Evolutionary conservation across 2,797 vertebrate genomes (phyloP).

Genomic region (Takifugu rubripes): DNA sequence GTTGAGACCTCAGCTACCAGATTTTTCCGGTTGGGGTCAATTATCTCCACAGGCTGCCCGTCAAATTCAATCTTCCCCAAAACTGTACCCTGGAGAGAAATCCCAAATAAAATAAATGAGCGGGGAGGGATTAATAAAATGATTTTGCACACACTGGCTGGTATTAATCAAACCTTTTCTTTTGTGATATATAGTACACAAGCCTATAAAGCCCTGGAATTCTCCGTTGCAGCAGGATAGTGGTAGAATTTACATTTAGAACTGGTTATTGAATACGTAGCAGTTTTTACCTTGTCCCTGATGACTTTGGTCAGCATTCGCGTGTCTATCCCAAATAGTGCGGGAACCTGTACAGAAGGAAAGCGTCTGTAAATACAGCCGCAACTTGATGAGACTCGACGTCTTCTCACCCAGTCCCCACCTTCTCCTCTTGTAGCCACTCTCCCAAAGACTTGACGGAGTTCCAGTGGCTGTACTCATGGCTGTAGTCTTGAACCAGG

Average conservation of each 20-base stretch:
- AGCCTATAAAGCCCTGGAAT: no score
- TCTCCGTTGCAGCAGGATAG: no score
- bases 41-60: slow-evolving; percentile 84
- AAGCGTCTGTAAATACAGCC: slow-evolving; percentile 7
- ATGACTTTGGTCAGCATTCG: slow-evolving; percentile 94
- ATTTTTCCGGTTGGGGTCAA: slow-evolving; percentile 86
- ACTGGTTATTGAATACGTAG: neutral
- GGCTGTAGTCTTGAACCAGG: slow-evolving; percentile 88
- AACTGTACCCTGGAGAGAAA: slow-evolving; percentile 80
- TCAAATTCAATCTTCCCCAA: slow-evolving; percentile 98
- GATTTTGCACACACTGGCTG: neutral
- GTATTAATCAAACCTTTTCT: neutral
- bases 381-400: neutral
- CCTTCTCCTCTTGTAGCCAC: slow-evolving; percentile 92
- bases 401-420: slow-evolving; percentile 36
- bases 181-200: no score
- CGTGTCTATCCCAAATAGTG: slow-evolving; percentile 91
- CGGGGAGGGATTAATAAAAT: neutral
- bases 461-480: slow-evolving; percentile 92
- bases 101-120: neutral
- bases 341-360: slow-evolving; percentile 81
- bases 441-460: slow-evolving; percentile 85
- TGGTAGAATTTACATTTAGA: neutral
- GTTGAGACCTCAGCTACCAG: slow-evolving; percentile 91
- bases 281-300: slow-evolving; percentile 82